Evolutionary conservation across 2,113 vertebrate species (phyloP).

Genomic region (Panthera leo): DNA sequence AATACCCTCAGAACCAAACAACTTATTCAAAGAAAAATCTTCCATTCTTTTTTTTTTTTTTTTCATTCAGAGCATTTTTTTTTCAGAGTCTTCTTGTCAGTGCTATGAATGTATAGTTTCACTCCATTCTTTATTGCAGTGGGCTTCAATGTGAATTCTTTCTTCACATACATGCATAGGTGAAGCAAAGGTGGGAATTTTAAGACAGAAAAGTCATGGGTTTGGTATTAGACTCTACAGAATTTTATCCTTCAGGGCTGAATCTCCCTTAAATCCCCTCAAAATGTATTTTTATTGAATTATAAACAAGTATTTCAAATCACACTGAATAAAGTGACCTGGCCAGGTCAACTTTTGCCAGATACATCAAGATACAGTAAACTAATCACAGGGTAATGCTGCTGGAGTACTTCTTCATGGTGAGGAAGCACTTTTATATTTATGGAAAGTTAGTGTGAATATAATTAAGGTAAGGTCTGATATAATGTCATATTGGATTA

Average conservation of each 20-base stretch:
- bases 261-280: background rate
- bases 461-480: background rate
- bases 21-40: background rate
- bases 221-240: background rate
- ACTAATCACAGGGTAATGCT: background rate
- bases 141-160: background rate
- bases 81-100: background rate
- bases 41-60: background rate
- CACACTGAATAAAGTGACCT: background rate
- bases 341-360: background rate
- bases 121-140: background rate
- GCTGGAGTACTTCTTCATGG: background rate
- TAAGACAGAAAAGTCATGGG: background rate
- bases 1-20: background rate
- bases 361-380: background rate
- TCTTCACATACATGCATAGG: background rate
- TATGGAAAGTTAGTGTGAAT: background rate
- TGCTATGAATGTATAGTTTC: background rate
- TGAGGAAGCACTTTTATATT: background rate
- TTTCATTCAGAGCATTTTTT: background rate
- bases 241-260: background rate
- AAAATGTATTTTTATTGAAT: background rate
- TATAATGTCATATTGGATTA: background rate
- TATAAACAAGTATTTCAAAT: background rate
- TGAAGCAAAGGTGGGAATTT: background rate